Percentiles rank a stretch among this genome's conserved stretches.
Evolutionary conservation across 2,888 invertebrate genomes (phyloP).

Genomic region (Drosophila yooni): DNA sequence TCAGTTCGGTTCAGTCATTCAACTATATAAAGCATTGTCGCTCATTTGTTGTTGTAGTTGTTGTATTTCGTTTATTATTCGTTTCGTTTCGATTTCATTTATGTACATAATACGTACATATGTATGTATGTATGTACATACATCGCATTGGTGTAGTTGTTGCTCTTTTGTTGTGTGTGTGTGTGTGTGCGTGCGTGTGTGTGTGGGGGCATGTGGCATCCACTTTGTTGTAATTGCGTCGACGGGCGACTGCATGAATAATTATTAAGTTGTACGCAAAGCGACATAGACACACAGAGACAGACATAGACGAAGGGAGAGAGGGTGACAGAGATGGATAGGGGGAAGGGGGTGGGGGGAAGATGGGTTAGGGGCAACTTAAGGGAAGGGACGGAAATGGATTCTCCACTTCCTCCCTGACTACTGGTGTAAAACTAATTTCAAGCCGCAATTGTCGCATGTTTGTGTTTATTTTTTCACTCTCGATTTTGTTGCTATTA

Average conservation of each 20-base stretch:
- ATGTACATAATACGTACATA: slow-evolving; percentile 51
- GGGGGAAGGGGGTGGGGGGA: neutral
- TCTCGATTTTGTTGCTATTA: slow-evolving; percentile 18
- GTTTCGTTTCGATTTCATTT: slow-evolving; percentile 81
- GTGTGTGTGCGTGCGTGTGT: neutral
- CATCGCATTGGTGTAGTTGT: slow-evolving; percentile 30
- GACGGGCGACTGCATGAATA: slow-evolving; percentile 78
- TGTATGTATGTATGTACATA: slow-evolving; percentile 18
- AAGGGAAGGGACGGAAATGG: slow-evolving; percentile 36
- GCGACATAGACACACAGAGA: neutral
- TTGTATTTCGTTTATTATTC: slow-evolving; percentile 65
- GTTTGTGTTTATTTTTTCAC: slow-evolving; percentile 24
- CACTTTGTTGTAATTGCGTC: slow-evolving; percentile 78
- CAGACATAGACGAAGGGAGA: neutral
- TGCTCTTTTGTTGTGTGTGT: slow-evolving; percentile 47
- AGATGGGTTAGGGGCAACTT: neutral
- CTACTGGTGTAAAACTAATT: slow-evolving; percentile 17
- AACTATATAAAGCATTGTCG: slow-evolving; percentile 80
- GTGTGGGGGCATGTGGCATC: slow-evolving; percentile 75
- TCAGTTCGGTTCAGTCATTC: slow-evolving; percentile 74
- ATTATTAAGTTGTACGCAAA: slow-evolving; percentile 72
- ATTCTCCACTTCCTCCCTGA: slow-evolving; percentile 13
- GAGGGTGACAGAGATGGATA: neutral
- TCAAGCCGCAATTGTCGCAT: slow-evolving; percentile 41
- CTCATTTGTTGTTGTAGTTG: slow-evolving; percentile 43